A percentile compares a stretch with the other conserved stretches of the same genome.
Evolutionary conservation across 2,113 vertebrate species (phyloP).

Genomic region (Neopipo cinnamomea): DNA sequence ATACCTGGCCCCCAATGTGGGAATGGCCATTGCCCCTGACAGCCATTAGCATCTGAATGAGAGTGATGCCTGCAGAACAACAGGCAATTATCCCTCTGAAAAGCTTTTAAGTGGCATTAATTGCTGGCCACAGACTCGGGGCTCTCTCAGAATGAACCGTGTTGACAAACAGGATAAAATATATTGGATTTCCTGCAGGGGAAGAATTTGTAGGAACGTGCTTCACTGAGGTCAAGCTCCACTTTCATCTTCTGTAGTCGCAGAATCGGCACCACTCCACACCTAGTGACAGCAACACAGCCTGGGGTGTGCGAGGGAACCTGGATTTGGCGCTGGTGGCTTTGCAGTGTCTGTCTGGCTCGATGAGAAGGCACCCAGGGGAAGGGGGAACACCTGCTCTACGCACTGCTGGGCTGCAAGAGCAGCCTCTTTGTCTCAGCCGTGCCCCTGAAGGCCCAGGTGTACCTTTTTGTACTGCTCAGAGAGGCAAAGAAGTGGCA

Average conservation of each 20-base stretch:
- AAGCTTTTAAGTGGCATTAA: conserved; percentile 70
- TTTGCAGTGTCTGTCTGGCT: neutral
- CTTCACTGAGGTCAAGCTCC: neutral
- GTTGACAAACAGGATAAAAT: conserved; percentile 55
- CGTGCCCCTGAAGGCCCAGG: neutral
- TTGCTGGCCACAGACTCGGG: conserved; percentile 26
- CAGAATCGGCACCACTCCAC: neutral
- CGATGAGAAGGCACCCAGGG: neutral
- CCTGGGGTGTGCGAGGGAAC: neutral
- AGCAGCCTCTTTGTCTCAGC: neutral
- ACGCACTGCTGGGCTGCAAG: neutral
- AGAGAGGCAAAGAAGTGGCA: neutral
- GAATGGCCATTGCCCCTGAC: conserved; percentile 48
- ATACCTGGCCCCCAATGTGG: conserved; percentile 61
- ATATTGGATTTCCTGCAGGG: conserved; percentile 1
- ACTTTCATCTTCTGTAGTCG: neutral
- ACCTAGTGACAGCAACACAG: neutral
- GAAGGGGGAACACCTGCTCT: neutral
- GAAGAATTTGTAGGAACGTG: neutral
- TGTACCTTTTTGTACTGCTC: neutral
- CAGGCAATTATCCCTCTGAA: conserved; percentile 61
- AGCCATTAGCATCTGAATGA: conserved; percentile 63
- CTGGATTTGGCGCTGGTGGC: neutral
- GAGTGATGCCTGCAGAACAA: conserved; percentile 53
- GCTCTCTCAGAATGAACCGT: conserved; percentile 1